Conservation (phyloP, 37 sponge, comb jelly and placozoan genomes). For the Agelas oroides region DNA sequence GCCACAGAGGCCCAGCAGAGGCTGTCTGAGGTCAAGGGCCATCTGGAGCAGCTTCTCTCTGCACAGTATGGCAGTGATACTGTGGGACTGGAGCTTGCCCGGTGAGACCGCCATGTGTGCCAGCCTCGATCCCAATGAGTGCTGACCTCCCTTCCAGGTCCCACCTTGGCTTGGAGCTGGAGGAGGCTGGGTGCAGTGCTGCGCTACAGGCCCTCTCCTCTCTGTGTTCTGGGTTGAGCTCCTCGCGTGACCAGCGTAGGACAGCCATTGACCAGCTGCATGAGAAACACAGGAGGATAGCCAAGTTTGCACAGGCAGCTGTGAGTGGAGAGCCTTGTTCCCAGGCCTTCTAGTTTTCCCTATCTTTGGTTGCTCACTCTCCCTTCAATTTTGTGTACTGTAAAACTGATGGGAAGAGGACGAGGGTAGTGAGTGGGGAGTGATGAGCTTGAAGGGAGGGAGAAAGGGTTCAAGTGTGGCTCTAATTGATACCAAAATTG, state of each 20-base stretch:
- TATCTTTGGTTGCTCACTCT: no score
- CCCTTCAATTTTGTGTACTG: no score
- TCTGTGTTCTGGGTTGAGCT: constrained; percentile 10
- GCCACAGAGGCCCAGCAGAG: not conserved
- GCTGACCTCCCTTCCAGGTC: not conserved
- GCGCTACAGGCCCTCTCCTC: constrained; percentile 1
- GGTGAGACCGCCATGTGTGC: not conserved
- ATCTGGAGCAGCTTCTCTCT: constrained; percentile 14
- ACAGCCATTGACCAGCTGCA: constrained; percentile 8
- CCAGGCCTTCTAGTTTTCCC: no score
- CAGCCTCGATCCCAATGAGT: not conserved
- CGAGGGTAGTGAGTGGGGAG: no score
- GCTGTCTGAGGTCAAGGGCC: constrained; percentile 29
- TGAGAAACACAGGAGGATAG: constrained; percentile 22
- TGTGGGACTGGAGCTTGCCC: not conserved
- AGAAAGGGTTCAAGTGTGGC: no score
- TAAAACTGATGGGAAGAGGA: no score
- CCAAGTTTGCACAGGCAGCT: constrained; percentile 13
- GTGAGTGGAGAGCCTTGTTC: constrained; percentile 30
- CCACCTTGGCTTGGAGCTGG: constrained; percentile 10
- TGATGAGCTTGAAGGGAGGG: no score
- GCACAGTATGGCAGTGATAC: not conserved
- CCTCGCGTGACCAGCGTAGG: not conserved
- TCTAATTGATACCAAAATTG: no score
- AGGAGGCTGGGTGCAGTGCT: constrained; percentile 34